These are phyloP conservation scores for Platalea minor DNA, from an alignment of 2,797 vertebrate genomes.

Conservation along the genomic window DNA sequence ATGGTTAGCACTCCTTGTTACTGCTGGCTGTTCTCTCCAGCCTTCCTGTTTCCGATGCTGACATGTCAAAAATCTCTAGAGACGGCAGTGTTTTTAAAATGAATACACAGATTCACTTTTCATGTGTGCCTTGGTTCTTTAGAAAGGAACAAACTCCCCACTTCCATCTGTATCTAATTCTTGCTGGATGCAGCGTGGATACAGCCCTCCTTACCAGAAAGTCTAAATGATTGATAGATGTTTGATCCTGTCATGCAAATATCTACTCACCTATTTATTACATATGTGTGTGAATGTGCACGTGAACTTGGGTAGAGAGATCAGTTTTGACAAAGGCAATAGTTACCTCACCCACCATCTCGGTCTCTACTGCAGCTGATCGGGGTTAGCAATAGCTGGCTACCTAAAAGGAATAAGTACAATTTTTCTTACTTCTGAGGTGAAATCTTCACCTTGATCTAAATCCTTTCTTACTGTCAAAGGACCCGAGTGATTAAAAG, in stretches of 20 bases:
- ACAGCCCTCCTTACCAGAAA: background rate
- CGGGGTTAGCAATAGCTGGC: background rate
- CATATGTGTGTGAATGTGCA: accelerated
- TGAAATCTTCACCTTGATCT: background rate
- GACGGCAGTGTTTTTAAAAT: background rate
- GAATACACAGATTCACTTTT: background rate
- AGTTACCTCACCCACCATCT: background rate
- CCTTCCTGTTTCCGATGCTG: slow-evolving; percentile 52
- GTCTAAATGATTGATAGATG: background rate
- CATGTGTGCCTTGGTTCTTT: background rate
- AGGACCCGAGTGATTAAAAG: background rate
- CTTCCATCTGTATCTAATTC: background rate
- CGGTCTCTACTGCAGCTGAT: background rate
- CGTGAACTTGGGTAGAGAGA: background rate
- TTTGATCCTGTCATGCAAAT: background rate
- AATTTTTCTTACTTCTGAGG: background rate
- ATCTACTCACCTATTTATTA: background rate
- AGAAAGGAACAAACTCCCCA: background rate
- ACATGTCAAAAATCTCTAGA: slow-evolving; percentile 17
- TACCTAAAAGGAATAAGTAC: background rate
- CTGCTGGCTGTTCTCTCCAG: slow-evolving; percentile 56
- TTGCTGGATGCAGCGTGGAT: background rate
- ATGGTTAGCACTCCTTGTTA: slow-evolving; percentile 31
- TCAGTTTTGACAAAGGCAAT: background rate
- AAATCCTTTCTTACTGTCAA: background rate